phyloP scores from a whole-genome alignment of 2,888 invertebrate species.

The Melangyna quadrimaculata region DNA sequence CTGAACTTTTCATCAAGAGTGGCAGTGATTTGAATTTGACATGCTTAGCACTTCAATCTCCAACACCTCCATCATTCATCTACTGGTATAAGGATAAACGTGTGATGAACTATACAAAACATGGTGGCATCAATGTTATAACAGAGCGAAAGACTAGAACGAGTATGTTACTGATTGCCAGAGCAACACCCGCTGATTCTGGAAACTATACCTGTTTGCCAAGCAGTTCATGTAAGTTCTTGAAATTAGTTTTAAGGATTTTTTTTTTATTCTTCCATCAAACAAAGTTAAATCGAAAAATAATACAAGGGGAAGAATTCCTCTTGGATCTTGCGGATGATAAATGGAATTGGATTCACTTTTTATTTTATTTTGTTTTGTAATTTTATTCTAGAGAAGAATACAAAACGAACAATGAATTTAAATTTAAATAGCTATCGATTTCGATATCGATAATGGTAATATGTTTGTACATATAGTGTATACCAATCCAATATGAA shows the following conservation, averaged over 20 bases:
- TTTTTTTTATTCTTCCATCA: background rate
- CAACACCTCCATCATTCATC: constrained; percentile 85
- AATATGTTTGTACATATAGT: too few relatives aligned
- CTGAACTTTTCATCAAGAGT: constrained; percentile 91
- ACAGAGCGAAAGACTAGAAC: constrained; percentile 91
- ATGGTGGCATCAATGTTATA: constrained; percentile 91
- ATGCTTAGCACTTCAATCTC: constrained; percentile 88
- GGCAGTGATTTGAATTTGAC: constrained; percentile 94
- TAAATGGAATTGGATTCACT: constrained; percentile 17
- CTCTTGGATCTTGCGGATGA: background rate
- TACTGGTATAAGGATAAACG: constrained; percentile 91
- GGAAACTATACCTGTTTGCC: constrained; percentile 94
- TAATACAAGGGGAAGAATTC: background rate
- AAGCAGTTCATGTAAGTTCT: constrained; percentile 84
- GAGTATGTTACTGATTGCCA: constrained; percentile 89
- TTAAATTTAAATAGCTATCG: constrained; percentile 35
- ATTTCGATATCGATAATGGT: constrained; percentile 16
- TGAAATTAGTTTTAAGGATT: background rate
- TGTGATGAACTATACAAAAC: constrained; percentile 90
- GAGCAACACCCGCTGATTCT: constrained; percentile 89
- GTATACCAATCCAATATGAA: constrained; percentile 8
- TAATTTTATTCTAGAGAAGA: too few relatives aligned
- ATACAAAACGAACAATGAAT: constrained; percentile 17
- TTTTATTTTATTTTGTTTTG: background rate
- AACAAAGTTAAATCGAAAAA: constrained; percentile 3